phyloP scores from a whole-genome alignment of 2,113 vertebrate genomes.

The Puntigrus tetrazona region DNA sequence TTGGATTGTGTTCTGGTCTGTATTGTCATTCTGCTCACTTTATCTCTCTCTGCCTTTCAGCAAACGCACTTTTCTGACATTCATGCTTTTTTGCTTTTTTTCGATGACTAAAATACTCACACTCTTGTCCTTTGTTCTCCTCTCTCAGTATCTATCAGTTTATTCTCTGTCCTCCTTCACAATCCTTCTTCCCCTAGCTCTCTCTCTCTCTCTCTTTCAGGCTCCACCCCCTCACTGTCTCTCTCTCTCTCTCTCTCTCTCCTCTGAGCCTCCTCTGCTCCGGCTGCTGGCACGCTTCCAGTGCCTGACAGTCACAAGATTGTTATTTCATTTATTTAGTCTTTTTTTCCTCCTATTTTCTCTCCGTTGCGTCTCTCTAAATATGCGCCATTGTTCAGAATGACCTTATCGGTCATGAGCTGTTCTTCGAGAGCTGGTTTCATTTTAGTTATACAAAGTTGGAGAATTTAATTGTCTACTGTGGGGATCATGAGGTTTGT shows the following conservation, averaged over 20 bases:
- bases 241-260: constrained; percentile 25
- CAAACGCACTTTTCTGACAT: not conserved
- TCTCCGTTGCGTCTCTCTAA: constrained; percentile 15
- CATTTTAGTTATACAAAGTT: not conserved
- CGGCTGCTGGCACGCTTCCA: constrained; percentile 50
- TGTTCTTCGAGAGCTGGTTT: not conserved
- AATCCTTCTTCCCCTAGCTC: not conserved
- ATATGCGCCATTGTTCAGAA: constrained; percentile 18
- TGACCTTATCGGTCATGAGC: not conserved
- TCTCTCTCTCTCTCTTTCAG: not conserved
- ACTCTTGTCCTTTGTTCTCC: constrained; percentile 42
- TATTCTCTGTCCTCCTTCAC: not conserved
- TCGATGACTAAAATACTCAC: not conserved
- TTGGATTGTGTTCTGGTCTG: constrained; percentile 5
- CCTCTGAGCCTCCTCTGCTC: constrained; percentile 31
- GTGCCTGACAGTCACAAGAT: constrained; percentile 56
- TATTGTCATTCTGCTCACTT: constrained; percentile 7
- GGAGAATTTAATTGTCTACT: not conserved
- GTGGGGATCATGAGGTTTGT: not conserved
- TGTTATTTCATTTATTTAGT: constrained; percentile 53
- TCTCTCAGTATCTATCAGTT: not conserved
- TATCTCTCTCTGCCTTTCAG: constrained; percentile 37
- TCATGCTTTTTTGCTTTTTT: not conserved
- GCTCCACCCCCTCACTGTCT: not conserved
- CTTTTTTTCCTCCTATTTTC: constrained; percentile 29